Conservation (phyloP, 2,888 invertebrate species). For the Ectobius pallidus region DNA sequence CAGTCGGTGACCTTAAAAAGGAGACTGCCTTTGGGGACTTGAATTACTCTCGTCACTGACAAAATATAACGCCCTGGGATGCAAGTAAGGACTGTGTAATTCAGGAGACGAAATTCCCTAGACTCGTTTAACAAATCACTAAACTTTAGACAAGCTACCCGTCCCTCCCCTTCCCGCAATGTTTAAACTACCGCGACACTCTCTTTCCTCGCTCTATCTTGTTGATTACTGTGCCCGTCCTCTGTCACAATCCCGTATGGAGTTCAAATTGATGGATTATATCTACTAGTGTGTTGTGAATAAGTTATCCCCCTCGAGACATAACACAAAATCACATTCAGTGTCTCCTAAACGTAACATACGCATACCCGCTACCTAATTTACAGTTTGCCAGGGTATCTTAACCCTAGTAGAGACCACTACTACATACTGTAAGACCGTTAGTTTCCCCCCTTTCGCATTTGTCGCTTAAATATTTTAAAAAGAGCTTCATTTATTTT, state of each 20-base stretch:
- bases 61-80: neutral
- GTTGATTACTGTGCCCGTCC: conserved; percentile 18
- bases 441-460: too few relatives aligned
- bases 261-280: conserved; percentile 41
- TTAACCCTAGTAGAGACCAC: too few relatives aligned
- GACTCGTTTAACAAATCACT: conserved; percentile 34
- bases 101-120: conserved; percentile 17
- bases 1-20: too few relatives aligned
- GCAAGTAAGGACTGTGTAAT: neutral
- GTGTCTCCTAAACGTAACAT: too few relatives aligned
- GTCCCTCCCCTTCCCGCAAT: too few relatives aligned
- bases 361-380: too few relatives aligned
- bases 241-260: conserved; percentile 12
- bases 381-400: too few relatives aligned
- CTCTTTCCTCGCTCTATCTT: neutral
- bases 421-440: too few relatives aligned
- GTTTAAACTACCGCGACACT: too few relatives aligned
- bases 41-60: conserved; percentile 33
- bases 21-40: conserved; percentile 7
- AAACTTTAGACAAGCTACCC: conserved; percentile 31
- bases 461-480: too few relatives aligned
- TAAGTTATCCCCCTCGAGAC: conserved; percentile 12
- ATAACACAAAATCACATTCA: too few relatives aligned
- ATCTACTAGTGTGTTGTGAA: neutral
- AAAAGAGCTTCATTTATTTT: too few relatives aligned